Evolutionary conservation across 2,113 vertebrate species (phyloP), one percentile per base, ranked within the genome.

Genomic region (Arothron firmamentum): DNA sequence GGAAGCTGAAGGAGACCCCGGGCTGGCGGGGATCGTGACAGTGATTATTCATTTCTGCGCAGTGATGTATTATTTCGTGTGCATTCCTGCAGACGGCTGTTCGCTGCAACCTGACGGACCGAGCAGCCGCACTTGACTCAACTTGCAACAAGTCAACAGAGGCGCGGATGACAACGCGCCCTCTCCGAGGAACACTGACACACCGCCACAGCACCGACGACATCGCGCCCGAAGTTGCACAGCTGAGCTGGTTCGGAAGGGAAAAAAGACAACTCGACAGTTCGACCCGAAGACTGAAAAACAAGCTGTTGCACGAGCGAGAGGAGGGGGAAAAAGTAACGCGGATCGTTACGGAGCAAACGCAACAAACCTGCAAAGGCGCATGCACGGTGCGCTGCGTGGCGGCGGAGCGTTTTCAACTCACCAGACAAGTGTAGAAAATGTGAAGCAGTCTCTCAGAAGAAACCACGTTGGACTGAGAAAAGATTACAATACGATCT

Each of bases 391-490:
- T 65, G 69, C 72, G 52, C 77, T 77, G 73, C 78, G 72, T 78
- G 88, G 43, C 61, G 74, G 79, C 75, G 53, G 71, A 79, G 84
- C 68, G 52, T 85, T 19, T 89, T 91, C 88, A 92, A 98, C 96
- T 98, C 93, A 97, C 95, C 96, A 91, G 93, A 93, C 92, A 93
- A 93, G 91, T 94, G 93, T 88, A 90, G 90, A 93, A 93, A 91
- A 92, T 89, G 85, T 92, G 93, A 94, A 87, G 91, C 91, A 90
- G 92, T 89, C 92, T 88, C 93, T 90, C 85, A 89, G 93, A 94
- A 94, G 93, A 93, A 95, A 97, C 94, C 96, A 98, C 96, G 96
- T 93, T 97, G 96, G 93, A 97, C 95, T 97, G 96, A 94, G 94
- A 84, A 94, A 94, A 94, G 94, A 96, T 98, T 97, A 97, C 95